These are phyloP conservation scores for Fragum fragum DNA, from an alignment of 2,888 invertebrate genomes.

Conservation along the genomic window DNA sequence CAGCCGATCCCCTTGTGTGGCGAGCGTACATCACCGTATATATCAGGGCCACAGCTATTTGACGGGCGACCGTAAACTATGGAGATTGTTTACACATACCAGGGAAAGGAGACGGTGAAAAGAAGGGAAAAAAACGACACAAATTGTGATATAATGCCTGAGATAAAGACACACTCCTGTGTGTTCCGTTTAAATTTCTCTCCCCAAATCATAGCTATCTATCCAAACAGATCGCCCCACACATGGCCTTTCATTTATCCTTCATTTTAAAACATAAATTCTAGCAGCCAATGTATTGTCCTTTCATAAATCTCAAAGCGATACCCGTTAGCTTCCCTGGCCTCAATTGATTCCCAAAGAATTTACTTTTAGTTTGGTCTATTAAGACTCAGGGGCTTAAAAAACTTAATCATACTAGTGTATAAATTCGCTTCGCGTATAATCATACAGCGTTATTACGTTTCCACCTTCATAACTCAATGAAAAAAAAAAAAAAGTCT, in stretches of 20 bases:
- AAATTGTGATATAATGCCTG: slow-evolving; percentile 16
- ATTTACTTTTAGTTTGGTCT: too few relatives aligned
- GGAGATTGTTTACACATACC: slow-evolving; percentile 18
- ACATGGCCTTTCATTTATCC: slow-evolving; percentile 3
- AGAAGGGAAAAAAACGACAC: not conserved
- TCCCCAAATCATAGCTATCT: not conserved
- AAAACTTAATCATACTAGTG: too few relatives aligned
- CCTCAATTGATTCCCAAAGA: too few relatives aligned
- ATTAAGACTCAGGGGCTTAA: too few relatives aligned
- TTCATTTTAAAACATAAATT: not conserved
- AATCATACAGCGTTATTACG: too few relatives aligned
- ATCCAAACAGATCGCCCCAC: not conserved
- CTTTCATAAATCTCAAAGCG: not conserved
- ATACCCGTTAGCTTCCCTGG: too few relatives aligned
- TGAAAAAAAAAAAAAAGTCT: too few relatives aligned
- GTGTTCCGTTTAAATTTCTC: slow-evolving; percentile 16
- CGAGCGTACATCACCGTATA: slow-evolving; percentile 22
- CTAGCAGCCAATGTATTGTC: not conserved
- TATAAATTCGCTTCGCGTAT: too few relatives aligned
- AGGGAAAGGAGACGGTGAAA: not conserved
- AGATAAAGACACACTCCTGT: slow-evolving; percentile 9
- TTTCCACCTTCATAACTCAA: too few relatives aligned
- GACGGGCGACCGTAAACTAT: slow-evolving; percentile 12
- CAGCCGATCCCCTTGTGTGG: slow-evolving; percentile 34
- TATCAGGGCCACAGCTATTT: slow-evolving; percentile 2